Conservation (phyloP, 1,140 invertebrate genomes). For the Ooceraea biroi region DNA sequence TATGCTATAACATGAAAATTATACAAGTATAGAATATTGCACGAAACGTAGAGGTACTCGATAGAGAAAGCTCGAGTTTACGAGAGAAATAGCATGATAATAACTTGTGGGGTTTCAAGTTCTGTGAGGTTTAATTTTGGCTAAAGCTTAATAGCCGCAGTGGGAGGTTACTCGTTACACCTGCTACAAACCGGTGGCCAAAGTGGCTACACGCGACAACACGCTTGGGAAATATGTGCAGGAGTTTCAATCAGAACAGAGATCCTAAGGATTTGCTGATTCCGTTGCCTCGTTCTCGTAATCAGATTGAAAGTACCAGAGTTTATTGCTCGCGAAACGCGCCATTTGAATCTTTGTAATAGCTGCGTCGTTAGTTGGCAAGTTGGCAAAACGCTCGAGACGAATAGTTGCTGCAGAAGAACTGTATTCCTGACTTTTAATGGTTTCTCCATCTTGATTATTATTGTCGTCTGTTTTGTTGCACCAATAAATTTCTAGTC, state of each 20-base stretch:
- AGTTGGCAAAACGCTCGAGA: background rate
- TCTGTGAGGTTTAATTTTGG: conserved; percentile 76
- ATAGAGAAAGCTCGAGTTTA: conserved; percentile 37
- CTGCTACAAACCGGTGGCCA: conserved; percentile 71
- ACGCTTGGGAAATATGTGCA: conserved; percentile 77
- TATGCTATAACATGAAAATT: conserved; percentile 16
- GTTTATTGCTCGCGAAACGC: conserved; percentile 7
- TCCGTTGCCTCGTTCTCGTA: conserved; percentile 28
- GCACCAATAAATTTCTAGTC: background rate
- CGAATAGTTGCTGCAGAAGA: background rate
- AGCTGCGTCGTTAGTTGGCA: background rate
- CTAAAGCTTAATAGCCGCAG: conserved; percentile 75
- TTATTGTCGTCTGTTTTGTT: background rate
- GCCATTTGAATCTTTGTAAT: background rate
- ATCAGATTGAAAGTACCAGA: conserved; percentile 21
- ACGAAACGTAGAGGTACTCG: conserved; percentile 23
- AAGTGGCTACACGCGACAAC: conserved; percentile 74
- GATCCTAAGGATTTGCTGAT: conserved; percentile 65
- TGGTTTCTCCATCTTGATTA: background rate
- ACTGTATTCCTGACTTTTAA: background rate
- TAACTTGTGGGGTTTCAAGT: conserved; percentile 75
- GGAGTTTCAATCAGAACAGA: conserved; percentile 74
- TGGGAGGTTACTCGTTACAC: conserved; percentile 74
- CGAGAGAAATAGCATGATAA: conserved; percentile 65
- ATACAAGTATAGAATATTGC: conserved; percentile 26